Percentiles rank a stretch among this genome's conserved stretches.
phyloP scores from a whole-genome alignment of 1,140 invertebrate genomes.

The silkworm (Bombyx mori) region DNA sequence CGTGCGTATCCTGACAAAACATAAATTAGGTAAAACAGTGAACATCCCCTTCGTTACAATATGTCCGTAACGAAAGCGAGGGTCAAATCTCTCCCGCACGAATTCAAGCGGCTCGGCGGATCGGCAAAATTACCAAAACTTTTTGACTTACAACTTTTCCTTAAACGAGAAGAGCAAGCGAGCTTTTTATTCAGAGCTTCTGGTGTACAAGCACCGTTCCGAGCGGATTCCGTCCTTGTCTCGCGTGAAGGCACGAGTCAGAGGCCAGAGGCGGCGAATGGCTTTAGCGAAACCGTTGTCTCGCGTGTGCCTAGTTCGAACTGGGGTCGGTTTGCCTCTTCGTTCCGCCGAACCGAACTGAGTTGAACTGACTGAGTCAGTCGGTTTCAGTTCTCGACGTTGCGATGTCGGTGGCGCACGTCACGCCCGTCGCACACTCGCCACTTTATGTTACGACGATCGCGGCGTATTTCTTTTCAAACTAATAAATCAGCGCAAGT shows the following conservation, averaged over 20 bases:
- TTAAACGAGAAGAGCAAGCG: constrained; percentile 39
- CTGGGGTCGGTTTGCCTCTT: constrained; percentile 31
- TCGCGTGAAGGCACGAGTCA: constrained; percentile 23
- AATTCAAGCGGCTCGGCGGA: constrained; percentile 39
- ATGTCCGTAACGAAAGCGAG: constrained; percentile 59
- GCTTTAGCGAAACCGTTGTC: constrained; percentile 33
- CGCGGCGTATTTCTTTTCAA: constrained; percentile 43
- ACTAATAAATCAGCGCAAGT: constrained; percentile 61
- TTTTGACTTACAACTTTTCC: constrained; percentile 67
- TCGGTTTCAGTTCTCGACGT: constrained; percentile 45
- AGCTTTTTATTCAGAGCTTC: constrained; percentile 42
- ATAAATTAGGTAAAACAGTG: constrained; percentile 68
- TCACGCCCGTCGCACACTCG: constrained; percentile 24
- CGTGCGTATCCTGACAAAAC: constrained; percentile 64
- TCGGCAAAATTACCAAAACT: constrained; percentile 67
- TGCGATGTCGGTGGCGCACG: constrained; percentile 55
- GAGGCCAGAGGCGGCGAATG: constrained; percentile 25
- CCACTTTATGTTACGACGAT: constrained; percentile 39
- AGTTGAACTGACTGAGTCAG: neutral
- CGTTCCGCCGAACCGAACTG: constrained; percentile 10
- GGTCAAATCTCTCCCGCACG: constrained; percentile 57
- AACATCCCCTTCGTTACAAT: constrained; percentile 66
- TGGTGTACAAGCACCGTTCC: constrained; percentile 18
- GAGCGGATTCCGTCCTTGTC: constrained; percentile 37
- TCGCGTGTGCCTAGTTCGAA: constrained; percentile 31